Base-by-base conservation (phyloP, 2,888 invertebrate species). In the Nomada lathburiana region DNA sequence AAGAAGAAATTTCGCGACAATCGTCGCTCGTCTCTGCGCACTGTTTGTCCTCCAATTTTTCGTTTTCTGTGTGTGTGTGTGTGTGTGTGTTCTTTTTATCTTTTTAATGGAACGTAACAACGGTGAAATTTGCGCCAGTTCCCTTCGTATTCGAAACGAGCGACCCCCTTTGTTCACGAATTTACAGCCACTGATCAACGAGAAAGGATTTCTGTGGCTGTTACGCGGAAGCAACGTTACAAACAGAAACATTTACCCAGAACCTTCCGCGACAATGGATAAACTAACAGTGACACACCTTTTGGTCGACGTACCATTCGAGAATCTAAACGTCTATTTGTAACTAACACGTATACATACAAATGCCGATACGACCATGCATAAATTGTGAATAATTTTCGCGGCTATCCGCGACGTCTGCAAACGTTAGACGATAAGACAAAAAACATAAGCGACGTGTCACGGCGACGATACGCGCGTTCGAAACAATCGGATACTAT, bases 171-270 rank as follows among this genome's bases (percentile, higher is more conserved):
- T 79, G 63, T 79, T 59, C 78, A 42, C 59, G 64, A 64, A 65
- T 79, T 79, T 69, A 70, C 76, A 76, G 76, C 63, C 70, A 26
- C 64, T 70, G 70, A 76, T 76, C 76, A 76, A 55, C 64, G 64
- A 76, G 47, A 80, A 80, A 80, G 70, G 52, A 67, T 11, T 11
- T 16, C 4, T 13, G 53, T 11, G 64, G n/a, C 55, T 11, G 53
- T 64, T 53, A 42, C 50, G 42, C 75, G 68, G 29, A 5, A 42
- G 29, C 16, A 36, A 20, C 50, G 62, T 65, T 50, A 50, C 62
- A 47, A 26, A 53, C 26, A 52, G 52, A 50, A 68, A 79, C 47
- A 52, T 63, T 79, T 52, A 50, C 36, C 62, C 62, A 52, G 16
- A 44, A 52, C 42, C 29, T 55, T 36, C 13, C 36, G 42, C 36